Evolutionary conservation across 2,797 vertebrate genomes (phyloP), one percentile per base, ranked within the genome.

Genomic region (Sebastiscus albofasciatus): DNA sequence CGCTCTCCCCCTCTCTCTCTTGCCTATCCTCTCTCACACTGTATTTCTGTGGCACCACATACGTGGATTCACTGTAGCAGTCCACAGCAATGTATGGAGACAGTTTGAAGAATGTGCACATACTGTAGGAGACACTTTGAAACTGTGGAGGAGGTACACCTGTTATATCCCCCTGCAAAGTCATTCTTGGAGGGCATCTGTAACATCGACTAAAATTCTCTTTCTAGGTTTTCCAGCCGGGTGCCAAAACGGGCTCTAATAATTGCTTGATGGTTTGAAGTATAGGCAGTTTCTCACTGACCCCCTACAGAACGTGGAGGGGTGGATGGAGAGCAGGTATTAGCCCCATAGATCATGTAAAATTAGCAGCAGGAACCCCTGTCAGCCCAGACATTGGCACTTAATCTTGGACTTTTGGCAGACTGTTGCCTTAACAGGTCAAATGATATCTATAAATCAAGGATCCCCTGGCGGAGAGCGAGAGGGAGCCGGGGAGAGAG

Each of bases 391-490:
- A 95, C 94, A 92, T 91, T 92, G 93, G 90, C 95, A 95, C 94
- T 96, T 96, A 94, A 96, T 96, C 96, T 96, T 96, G 93, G 94
- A 93, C 94, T 95, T 95, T 95, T 96, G 96, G 94, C 95, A 95
- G 95, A 95, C 95, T 96, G 95, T 96, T 95, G 95, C 95, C 93
- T 96, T 96, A 96, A 95, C 95, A 89, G 96, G 96, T 96, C 95
- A 96, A 96, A 95, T 95, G 95, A 95, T 93, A 95, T 95, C 94
- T 93, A 96, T 96, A 96, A 96, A 96, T 96, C 96, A 96, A 95
- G 88, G 87, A 90, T 95, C 91, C 93, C 92, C 88, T 79, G 85
- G 74, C 27, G 90, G 83, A 87, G 87, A 83, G 31, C 36, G 71
- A 78, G 93, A 93, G 61, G 79, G 69, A 87, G 77, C 73, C 22